Evolutionary conservation across 2,888 invertebrate species (phyloP).

Genomic region (Euzetes globulus): DNA sequence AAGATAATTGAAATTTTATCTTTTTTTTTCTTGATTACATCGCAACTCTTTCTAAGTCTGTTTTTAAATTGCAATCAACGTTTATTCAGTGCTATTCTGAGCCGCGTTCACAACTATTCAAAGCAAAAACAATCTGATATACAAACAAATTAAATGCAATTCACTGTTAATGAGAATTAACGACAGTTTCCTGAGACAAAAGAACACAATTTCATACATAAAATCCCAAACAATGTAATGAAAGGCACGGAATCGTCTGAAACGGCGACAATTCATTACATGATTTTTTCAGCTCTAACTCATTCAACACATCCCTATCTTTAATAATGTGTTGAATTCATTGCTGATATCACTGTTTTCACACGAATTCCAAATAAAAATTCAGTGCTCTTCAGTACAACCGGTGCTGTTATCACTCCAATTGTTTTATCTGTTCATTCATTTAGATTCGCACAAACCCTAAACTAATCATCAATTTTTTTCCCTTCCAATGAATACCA

Average conservation of each 20-base stretch:
- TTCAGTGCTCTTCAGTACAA: neutral
- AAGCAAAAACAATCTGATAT: neutral
- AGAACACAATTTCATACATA: too few species aligned
- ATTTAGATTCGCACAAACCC: neutral
- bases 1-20: too few species aligned
- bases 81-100: too few species aligned
- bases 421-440: neutral
- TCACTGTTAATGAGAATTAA: slow-evolving; percentile 16
- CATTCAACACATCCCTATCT: neutral
- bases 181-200: neutral
- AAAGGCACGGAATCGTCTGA: too few species aligned
- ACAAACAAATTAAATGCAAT: slow-evolving; percentile 19
- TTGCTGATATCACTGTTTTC: neutral
- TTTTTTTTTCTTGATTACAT: too few species aligned
- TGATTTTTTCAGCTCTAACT: too few species aligned
- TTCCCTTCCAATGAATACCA: neutral
- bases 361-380: neutral
- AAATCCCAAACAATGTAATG: neutral
- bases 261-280: neutral
- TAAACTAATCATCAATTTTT: neutral
- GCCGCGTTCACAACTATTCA: neutral
- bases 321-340: neutral
- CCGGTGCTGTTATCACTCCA: neutral
- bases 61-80: neutral
- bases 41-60: neutral